A percentile compares a stretch with the other conserved stretches of the same genome.
Evolutionary conservation across 2,113 vertebrate species (phyloP).

Genomic region (Menidia beryllina): DNA sequence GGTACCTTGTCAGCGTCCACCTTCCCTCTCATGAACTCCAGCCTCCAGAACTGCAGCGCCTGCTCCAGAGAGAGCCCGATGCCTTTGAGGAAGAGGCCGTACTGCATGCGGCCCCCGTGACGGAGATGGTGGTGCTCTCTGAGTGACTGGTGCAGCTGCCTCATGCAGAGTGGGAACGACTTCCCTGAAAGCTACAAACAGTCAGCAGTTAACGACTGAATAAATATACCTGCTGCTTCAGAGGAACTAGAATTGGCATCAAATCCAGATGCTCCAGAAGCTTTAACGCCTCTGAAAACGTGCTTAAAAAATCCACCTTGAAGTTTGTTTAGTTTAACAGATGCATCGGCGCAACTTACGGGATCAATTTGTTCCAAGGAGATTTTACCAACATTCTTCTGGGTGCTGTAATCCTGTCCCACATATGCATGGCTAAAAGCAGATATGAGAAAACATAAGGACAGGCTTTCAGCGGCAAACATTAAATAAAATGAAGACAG

Average conservation of each 20-base stretch:
- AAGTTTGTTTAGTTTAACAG: conserved; percentile 33
- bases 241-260: not conserved
- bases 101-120: conserved; percentile 96
- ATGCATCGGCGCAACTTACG: conserved; percentile 81
- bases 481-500: not conserved
- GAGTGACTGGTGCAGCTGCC: conserved; percentile 90
- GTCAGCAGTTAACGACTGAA: not conserved
- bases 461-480: not conserved
- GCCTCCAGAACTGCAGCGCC: conserved; percentile 96
- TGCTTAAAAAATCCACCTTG: conserved; percentile 1
- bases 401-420: conserved; percentile 93
- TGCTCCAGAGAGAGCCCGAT: conserved; percentile 95
- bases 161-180: conserved; percentile 95
- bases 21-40: conserved; percentile 93
- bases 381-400: conserved; percentile 91
- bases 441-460: conserved; percentile 17
- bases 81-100: conserved; percentile 96
- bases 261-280: not conserved
- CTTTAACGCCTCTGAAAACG: not conserved
- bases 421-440: conserved; percentile 90
- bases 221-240: not conserved
- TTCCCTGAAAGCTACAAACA: conserved; percentile 86
- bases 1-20: conserved; percentile 96
- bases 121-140: conserved; percentile 94
- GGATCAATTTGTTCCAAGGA: conserved; percentile 94